Base-by-base conservation (phyloP, 2,888 invertebrate species). In the Erannis defoliaria region DNA sequence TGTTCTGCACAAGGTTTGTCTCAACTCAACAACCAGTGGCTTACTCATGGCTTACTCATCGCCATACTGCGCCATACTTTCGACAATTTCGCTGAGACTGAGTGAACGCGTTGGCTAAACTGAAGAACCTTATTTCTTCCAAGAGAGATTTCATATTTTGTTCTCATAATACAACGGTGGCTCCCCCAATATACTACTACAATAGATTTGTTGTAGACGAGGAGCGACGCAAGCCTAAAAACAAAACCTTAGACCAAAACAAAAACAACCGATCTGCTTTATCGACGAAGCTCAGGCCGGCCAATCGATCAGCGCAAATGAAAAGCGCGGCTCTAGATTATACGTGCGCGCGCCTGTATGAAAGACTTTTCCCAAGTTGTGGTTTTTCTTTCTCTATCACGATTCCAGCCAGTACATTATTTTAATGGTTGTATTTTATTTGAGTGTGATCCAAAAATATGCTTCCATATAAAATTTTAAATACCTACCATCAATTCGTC, bases 341-440 rank as follows among this genome's bases (percentile, higher is more conserved):
- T 23, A 26, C 31, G 26, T 83, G 85, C 85, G 84, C 83, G 84
- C 86, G 83, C 83, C 82, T 64, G 9, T 12, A 9, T 18, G 31
- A 51, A 19, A 18, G 8, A 9, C 29, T 29, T 70, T 72, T 72
- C 66, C 5, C 12, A n/a, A 12, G 26, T 71, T 68, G 62, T 71
- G 66, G 29, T 64, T 60, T 77, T 26, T 26, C 16, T 26, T 26
- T 45, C 18, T 31, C 31, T 31, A 55, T 68, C 80, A 80, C 81
- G 75, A 73, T 79, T 78, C 29, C 56, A 76, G 64, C 63, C 26
- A 33, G 45, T 19, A n/a, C n/a, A 12, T 16, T 19, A 3, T 42
- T 10, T 8, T 14, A 10, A 19, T 18, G 2, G 0, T 8, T 38
- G 19, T 19, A 10, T 38, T 18, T 38, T 3, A 1, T 35, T 1